phyloP scores from a whole-genome alignment of 2,888 invertebrate genomes.

The Gari tellinella region DNA sequence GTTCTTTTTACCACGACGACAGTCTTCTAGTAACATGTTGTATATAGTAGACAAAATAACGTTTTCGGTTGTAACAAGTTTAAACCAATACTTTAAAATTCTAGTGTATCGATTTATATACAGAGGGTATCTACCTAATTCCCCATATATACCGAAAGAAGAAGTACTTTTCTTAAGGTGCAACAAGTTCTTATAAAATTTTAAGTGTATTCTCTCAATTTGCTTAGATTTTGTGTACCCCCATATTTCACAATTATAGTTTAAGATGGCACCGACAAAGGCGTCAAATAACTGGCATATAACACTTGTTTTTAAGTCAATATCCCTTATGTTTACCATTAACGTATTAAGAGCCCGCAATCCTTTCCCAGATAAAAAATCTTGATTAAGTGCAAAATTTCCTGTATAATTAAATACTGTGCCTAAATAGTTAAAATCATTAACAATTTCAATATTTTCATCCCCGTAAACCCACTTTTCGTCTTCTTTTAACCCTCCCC shows the following conservation, averaged over 20 bases:
- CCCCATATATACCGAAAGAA: constrained; percentile 9
- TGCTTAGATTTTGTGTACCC: constrained; percentile 1
- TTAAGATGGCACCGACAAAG: constrained; percentile 15
- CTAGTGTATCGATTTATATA: constrained; percentile 7
- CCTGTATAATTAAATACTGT: constrained; percentile 17
- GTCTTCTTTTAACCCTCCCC: constrained; percentile 1
- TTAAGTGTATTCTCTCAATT: constrained; percentile 6
- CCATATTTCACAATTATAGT: constrained; percentile 6
- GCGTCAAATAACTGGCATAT: constrained; percentile 25
- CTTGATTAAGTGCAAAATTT: constrained; percentile 14
- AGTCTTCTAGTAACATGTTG: not conserved
- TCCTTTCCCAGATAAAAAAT: constrained; percentile 13
- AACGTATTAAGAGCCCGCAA: constrained; percentile 12
- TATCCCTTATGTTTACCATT: constrained; percentile 1
- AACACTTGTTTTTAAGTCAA: constrained; percentile 1
- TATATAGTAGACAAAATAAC: constrained; percentile 8
- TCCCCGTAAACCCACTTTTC: constrained; percentile 9
- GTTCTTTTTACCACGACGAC: constrained; percentile 2
- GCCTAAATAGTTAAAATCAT: constrained; percentile 18
- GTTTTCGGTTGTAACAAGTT: not conserved
- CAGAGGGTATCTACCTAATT: constrained; percentile 11
- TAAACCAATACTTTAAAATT: constrained; percentile 12
- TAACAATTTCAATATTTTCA: constrained; percentile 1
- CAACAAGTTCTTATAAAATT: constrained; percentile 9
- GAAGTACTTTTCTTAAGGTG: constrained; percentile 13